Percentiles rank a stretch among this genome's conserved stretches.
These are phyloP conservation scores for Gnathonemus longibarbis DNA, from an alignment of 2,113 vertebrate genomes.

Conservation along the genomic window DNA sequence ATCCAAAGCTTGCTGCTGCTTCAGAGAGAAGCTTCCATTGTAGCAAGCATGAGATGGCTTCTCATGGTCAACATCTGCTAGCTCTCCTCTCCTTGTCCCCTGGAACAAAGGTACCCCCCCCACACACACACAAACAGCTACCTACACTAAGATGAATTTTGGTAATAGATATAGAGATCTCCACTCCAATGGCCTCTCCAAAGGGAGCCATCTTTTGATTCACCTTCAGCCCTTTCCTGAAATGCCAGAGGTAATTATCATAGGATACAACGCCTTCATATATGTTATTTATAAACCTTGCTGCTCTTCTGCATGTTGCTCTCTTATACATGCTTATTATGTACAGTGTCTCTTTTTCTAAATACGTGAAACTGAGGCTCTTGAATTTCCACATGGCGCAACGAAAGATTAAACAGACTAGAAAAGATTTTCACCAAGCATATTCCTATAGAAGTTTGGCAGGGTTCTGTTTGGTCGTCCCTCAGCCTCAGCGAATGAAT, in stretches of 20 bases:
- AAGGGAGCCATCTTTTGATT: not conserved
- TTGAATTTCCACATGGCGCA: not conserved
- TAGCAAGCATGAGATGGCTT: not conserved
- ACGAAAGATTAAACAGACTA: not conserved
- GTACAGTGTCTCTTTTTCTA: not conserved
- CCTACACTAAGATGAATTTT: not conserved
- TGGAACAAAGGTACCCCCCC: not conserved
- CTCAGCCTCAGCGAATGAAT: not conserved
- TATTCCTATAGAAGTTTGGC: not conserved
- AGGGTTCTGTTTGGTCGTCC: not conserved
- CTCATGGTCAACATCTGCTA: not conserved
- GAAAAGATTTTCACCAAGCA: not conserved
- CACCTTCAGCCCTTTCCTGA: not conserved
- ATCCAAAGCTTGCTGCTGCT: not conserved
- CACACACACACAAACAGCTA: not conserved
- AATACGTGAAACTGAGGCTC: not conserved
- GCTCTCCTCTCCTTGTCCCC: not conserved
- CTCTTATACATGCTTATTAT: not conserved
- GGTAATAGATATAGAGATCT: not conserved
- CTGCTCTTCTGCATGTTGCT: not conserved
- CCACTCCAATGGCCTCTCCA: not conserved
- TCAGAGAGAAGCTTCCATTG: not conserved
- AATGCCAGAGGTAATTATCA: not conserved
- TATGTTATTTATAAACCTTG: not conserved
- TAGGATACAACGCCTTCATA: not conserved